Base-by-base conservation (phyloP, 2,797 vertebrate species). In the Odontamblyopus lacepedii region DNA sequence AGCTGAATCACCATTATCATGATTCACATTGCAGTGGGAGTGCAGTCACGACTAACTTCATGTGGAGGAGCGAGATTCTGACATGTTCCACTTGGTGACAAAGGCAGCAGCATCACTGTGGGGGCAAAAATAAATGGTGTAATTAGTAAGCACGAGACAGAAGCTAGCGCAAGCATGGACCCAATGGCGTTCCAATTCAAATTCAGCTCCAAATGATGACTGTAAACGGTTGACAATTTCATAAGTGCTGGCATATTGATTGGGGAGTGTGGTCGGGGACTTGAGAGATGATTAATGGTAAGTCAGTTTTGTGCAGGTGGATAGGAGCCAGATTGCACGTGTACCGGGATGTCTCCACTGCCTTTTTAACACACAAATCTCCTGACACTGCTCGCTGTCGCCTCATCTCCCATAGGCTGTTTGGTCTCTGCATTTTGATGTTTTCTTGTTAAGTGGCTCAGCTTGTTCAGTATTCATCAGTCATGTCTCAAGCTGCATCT, bases 221-320 rank as follows among this genome's bases (percentile, higher is more conserved):
- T 79, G 70, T 74, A 71, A 79, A 83, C 70, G 23, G 70, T 73
- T 63, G 44, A 35, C 76, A 77, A 66, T 65, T 70, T 78, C 63
- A 70, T 74, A 63, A 78, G 71, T 62, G 63, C 12, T 76, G 82
- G 78, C 76, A 73, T 72, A 86, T 89, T 63, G 82, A 90, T 85
- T 61, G 35, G 63, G 71, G 75, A 82, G 78, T 63, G 66, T 79
- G 74, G 74, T 74, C 67, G 69, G 77, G 76, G 76, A 74, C 63
- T 75, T 77, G 82, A 84, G 74, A 83, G 65, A 80, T 83, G 78
- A 90, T 91, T 87, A 84, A 89, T 91, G 83, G 82, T 65, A 78
- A 83, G 64, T 80, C 79, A 75, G 80, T 80, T 82, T 85, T 80
- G 70, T 67, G 72, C 6, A 30, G 68, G 65, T 76, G 78, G 69